phyloP scores from a whole-genome alignment of 2,113 vertebrate species.

The Rafetus swinhoei region DNA sequence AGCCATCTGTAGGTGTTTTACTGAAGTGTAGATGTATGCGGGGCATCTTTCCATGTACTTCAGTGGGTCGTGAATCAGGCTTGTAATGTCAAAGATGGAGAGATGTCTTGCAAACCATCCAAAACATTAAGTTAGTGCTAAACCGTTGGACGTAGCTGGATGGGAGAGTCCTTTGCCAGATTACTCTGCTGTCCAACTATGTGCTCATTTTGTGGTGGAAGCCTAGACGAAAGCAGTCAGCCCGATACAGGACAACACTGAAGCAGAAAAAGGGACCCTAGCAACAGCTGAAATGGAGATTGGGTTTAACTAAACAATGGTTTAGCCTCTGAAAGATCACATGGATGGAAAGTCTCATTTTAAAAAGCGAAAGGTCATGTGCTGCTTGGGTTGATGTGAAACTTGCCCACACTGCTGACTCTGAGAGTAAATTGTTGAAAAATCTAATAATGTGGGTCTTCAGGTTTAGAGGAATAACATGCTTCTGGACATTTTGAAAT shows the following conservation, averaged over 20 bases:
- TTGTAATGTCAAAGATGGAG: not conserved
- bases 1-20: no score
- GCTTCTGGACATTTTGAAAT: slow-evolving; percentile 35
- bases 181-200: not conserved
- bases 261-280: not conserved
- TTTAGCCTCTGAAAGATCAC: slow-evolving; percentile 34
- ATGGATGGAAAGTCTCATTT: slow-evolving; percentile 32
- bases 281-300: not conserved
- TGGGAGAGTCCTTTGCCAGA: no score
- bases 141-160: not conserved
- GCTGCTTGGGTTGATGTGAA: slow-evolving; percentile 45
- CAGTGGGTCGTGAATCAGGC: not conserved
- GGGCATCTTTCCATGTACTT: not conserved
- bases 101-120: not conserved
- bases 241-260: not conserved
- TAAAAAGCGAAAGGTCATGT: slow-evolving; percentile 54
- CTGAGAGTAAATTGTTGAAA: slow-evolving; percentile 52
- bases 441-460: slow-evolving; percentile 60
- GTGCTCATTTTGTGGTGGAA: not conserved
- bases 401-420: slow-evolving; percentile 56
- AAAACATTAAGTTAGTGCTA: not conserved
- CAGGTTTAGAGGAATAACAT: not conserved
- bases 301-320: slow-evolving; percentile 48
- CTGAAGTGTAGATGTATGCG: no score
- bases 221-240: not conserved